Evolutionary conservation across 2,888 invertebrate species (phyloP).

Genomic region (Trileptium ribeirensis): DNA sequence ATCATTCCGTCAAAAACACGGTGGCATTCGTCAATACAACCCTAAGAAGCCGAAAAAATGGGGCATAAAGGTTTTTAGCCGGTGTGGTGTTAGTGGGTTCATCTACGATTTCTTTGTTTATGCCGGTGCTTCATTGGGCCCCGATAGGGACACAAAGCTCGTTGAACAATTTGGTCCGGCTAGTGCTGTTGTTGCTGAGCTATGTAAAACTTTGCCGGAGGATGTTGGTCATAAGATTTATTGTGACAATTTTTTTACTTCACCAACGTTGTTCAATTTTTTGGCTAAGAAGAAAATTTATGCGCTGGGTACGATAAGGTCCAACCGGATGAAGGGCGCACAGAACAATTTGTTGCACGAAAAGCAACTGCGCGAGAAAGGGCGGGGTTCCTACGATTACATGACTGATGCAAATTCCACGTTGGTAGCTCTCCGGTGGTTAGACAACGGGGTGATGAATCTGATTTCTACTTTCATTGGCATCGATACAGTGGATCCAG

Average conservation of each 20-base stretch:
- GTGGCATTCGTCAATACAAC: constrained; percentile 7
- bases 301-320: neutral
- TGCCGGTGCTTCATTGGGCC: no score
- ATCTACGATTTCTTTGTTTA: constrained; percentile 19
- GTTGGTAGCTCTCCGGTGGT: neutral
- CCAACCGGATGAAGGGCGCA: neutral
- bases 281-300: neutral
- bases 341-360: neutral
- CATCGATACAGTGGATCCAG: neutral
- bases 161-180: no score
- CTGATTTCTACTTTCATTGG: neutral
- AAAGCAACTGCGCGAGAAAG: neutral
- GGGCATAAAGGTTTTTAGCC: constrained; percentile 15
- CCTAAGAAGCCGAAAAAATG: constrained; percentile 21
- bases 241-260: neutral
- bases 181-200: no score
- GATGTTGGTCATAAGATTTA: neutral
- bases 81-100: constrained; percentile 11
- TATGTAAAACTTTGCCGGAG: neutral
- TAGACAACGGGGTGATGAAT: constrained; percentile 7
- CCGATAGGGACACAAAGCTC: no score
- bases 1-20: constrained; percentile 34
- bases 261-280: neutral
- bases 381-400: neutral
- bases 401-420: neutral